Base-by-base conservation (phyloP, 2,797 vertebrate species). In the Spizella passerina region DNA sequence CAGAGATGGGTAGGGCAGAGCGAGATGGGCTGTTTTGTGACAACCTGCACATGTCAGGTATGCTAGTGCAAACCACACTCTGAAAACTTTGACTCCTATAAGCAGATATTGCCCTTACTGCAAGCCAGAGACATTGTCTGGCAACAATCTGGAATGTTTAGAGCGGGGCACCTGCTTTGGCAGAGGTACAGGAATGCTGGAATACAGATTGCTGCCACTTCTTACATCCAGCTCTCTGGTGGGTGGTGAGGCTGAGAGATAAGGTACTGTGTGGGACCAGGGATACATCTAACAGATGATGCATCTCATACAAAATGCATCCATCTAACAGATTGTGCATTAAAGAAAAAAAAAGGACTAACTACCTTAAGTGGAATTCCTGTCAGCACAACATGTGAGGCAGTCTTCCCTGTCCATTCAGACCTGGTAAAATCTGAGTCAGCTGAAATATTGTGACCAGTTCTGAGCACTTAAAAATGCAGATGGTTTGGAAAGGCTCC, bases 11-110 rank as follows among this genome's bases (percentile, higher is more conserved):
- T 34, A 39, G 59, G 29, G 41, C 66, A 69, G 38, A 52, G 24
- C 0, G 0, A 69, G 32, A 36, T 3, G 2, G 19, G 29, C 39
- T 12, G 7, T 23, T 56, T 12, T n/a, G 19, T 70, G 60, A 57
- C 44, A 83, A 3, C 6, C 44, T 34, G 24, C 15, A 4, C 55
- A 44, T 7, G 0, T 44, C 61, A 32, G 6, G 60, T 36, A 3
- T 22, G 22, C 4, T 26, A 6, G 38, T 17, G 12, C 64, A 59
- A 86, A 71, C 36, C 30, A 36, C 32, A 38, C 18, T 27, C 24
- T 19, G 55, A 47, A 71, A 75, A 44, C 57, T 57, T 53, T 0
- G 0, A 34, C 50, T 61, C n/a, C 50, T 72, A 6, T 32, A 47
- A 75, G 60, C 13, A 81, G 27, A 46, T 50, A 52, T 23, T 44